Base-by-base conservation (phyloP, 1,140 invertebrate species). In the Chrysoperla carnea region DNA sequence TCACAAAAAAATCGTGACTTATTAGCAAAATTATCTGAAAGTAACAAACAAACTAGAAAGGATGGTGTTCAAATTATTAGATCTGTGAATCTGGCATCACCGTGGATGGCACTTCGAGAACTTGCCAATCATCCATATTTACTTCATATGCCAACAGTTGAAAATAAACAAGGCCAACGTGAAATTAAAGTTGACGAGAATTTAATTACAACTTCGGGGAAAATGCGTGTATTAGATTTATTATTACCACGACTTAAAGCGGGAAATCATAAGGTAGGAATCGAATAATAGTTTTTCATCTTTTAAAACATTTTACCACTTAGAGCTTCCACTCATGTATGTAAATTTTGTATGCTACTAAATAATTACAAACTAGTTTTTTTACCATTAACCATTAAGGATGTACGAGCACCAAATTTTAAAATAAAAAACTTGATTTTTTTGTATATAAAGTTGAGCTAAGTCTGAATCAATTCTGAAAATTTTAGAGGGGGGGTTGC, bases 81-180 rank as follows among this genome's bases (percentile, higher is more conserved):
- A n/a, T 17, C 9, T 23, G 9, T 39, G 2, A 9, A 13, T 39
- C 5, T 12, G 4, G 9, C 14, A 14, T 4, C 14, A 39, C 14
- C 37, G 4, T 17, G 2, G 2, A 68, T 70, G 57, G 62, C 75
- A 51, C 63, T 81, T 23, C 61, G 72, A 35, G 78, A 82, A 53
- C 67, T 77, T 37, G 72, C 75, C 7, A 80, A 81, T 52, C 82
- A 86, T 63, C 82, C 82, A 0, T 84, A 78, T 50, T 58, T 84
- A 13, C 49, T 84, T 13, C 47, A 51, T 43, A 50, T 47, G 37
- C 56, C 54, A 0, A 4, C 68, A 1, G 56, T 62, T 46, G 55
- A 60, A 0, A 53, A 57, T 27, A 60, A 59, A 29, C 54, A 55
- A 1, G 52, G 56, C 23, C 57, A 51, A n/a, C 60, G 53, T 9